phyloP scores from a whole-genome alignment of 2,797 vertebrate species.

The Myiothlypis chrysogaster region DNA sequence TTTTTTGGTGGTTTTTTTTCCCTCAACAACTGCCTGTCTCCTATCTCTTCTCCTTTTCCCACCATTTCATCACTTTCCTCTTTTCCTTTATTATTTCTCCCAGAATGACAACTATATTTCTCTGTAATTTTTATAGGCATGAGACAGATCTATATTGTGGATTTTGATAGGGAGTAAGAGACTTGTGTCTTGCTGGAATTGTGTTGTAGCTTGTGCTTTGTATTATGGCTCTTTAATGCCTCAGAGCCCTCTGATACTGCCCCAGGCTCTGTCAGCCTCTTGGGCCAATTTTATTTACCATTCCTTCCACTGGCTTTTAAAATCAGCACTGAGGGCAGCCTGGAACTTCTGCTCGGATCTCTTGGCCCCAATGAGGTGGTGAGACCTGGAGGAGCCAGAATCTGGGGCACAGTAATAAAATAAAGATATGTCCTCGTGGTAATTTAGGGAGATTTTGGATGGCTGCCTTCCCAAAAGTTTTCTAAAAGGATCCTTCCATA shows the following conservation, averaged over 20 bases:
- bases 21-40: background rate
- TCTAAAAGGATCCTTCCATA: background rate
- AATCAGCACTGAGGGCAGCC: background rate
- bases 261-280: background rate
- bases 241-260: background rate
- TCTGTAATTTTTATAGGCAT: background rate
- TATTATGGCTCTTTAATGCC: background rate
- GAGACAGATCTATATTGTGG: background rate
- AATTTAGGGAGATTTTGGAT: background rate
- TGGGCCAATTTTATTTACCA: background rate
- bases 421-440: background rate
- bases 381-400: background rate
- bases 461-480: background rate
- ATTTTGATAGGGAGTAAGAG: background rate
- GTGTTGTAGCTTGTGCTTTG: background rate
- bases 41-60: background rate
- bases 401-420: background rate
- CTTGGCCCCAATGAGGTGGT: background rate
- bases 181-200: background rate
- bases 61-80: background rate
- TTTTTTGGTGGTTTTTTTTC: accelerated
- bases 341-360: background rate
- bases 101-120: background rate
- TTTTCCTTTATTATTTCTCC: background rate
- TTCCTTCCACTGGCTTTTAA: background rate